These are phyloP conservation scores for Daubentonia madagascariensis DNA, from an alignment of 2,113 vertebrate genomes.

Conservation along the genomic window DNA sequence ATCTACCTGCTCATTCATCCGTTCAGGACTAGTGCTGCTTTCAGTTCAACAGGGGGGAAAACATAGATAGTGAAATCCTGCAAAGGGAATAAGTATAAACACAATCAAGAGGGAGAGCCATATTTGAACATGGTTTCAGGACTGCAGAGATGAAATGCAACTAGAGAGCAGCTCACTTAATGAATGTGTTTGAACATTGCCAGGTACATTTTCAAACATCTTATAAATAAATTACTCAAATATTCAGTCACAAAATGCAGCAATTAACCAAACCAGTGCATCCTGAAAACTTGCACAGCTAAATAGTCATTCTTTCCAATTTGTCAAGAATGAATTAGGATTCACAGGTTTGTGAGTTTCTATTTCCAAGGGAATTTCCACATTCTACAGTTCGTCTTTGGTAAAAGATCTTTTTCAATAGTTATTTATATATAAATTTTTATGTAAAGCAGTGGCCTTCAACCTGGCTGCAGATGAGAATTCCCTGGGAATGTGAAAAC, in stretches of 20 bases:
- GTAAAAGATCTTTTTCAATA: not conserved
- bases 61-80: not conserved
- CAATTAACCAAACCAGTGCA: not conserved
- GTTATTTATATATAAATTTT: not conserved
- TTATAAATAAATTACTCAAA: not conserved
- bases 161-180: not conserved
- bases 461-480: not conserved
- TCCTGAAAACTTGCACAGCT: not conserved
- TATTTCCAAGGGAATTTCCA: not conserved
- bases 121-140: not conserved
- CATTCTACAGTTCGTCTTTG: not conserved
- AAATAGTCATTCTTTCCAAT: not conserved
- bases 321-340: not conserved
- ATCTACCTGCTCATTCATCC: conserved; percentile 72
- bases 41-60: not conserved
- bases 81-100: not conserved
- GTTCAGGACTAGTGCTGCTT: conserved; percentile 32
- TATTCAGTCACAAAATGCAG: not conserved
- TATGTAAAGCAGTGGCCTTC: not conserved
- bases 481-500: not conserved
- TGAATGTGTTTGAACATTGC: not conserved
- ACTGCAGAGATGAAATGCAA: not conserved
- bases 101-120: not conserved
- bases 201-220: not conserved
- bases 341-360: not conserved